Evolutionary conservation across 1,140 invertebrate genomes (phyloP), one percentile per base, ranked within the genome.

Genomic region (Cydia fagiglandana): DNA sequence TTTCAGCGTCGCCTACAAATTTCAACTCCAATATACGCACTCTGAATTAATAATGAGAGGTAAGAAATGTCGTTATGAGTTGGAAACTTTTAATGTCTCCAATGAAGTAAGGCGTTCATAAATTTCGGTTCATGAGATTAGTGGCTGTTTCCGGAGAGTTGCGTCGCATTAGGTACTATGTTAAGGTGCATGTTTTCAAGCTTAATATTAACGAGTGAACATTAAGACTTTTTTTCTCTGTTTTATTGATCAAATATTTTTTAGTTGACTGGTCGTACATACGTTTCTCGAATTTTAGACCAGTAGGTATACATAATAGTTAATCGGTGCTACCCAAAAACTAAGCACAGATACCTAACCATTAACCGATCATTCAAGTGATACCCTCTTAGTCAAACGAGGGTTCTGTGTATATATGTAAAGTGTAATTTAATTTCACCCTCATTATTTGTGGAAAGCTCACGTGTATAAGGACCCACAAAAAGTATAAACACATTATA

Each of bases 1-100:
- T 92, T 92, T 91, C 86, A 90, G 87, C 80, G 81, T 80, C 80
- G 82, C 88, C 83, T 86, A 89, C 89, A 92, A 93, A 91, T 90
- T 91, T 90, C 84, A 90, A 91, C 83, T 87, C 80, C 84, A 87
- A 87, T 89, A 91, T 89, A 91, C 90, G 90, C 84, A 88, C 81
- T 81, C 83, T 82, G 91, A 91, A 91, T 91, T 85, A 91, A 88
- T 88, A 90, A 91, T 92, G 87, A 90, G 84, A 84, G 83, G 86
- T 84, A 85, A 80, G 82, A 89, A 79, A 85, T 87, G 79, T 84
- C 79, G 83, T 88, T 89, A 90, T 86, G 81, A 83, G 81, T 86
- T 82, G 74, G 82, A 86, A 92, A 89, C 85, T 92, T 91, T 91
- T 89, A 91, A 91, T 91, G 89, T 88, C 85, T 84, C 86, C 83